These are phyloP conservation scores for Eupithecia inturbata DNA, from an alignment of 2,888 invertebrate species.

Conservation along the genomic window DNA sequence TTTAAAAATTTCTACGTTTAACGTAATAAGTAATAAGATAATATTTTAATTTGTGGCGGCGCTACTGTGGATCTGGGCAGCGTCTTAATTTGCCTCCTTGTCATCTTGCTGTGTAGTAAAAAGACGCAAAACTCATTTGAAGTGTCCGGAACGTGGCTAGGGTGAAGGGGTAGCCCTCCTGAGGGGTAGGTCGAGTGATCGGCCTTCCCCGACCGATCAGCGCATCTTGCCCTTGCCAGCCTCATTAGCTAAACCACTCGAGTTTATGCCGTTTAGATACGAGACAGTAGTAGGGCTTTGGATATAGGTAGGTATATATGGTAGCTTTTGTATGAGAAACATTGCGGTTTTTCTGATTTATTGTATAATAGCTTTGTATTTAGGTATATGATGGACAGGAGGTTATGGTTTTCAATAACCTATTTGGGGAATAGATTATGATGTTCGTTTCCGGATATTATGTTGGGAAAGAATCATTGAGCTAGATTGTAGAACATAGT, in stretches of 20 bases:
- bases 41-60: too few species aligned
- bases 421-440: too few species aligned
- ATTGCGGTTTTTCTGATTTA: background rate
- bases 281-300: slow-evolving; percentile 43
- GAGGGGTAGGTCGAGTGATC: slow-evolving; percentile 65
- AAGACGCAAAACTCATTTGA: slow-evolving; percentile 3
- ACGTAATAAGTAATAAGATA: too few species aligned
- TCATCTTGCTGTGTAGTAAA: slow-evolving; percentile 8
- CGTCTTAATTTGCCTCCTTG: background rate
- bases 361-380: background rate
- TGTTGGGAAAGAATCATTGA: background rate
- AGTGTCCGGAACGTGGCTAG: slow-evolving; percentile 13
- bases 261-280: slow-evolving; percentile 56
- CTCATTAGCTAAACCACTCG: slow-evolving; percentile 65
- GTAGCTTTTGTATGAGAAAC: background rate
- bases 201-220: slow-evolving; percentile 63
- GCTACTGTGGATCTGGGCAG: too few species aligned
- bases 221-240: slow-evolving; percentile 64
- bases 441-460: too few species aligned
- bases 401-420: too few species aligned
- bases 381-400: too few species aligned
- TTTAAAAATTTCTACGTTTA: too few species aligned
- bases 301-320: slow-evolving; percentile 20
- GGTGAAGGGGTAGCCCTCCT: slow-evolving; percentile 35
- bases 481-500: too few species aligned